Evolutionary conservation across 2,888 invertebrate species (phyloP).

Genomic region (Pediacus dermestoides): DNA sequence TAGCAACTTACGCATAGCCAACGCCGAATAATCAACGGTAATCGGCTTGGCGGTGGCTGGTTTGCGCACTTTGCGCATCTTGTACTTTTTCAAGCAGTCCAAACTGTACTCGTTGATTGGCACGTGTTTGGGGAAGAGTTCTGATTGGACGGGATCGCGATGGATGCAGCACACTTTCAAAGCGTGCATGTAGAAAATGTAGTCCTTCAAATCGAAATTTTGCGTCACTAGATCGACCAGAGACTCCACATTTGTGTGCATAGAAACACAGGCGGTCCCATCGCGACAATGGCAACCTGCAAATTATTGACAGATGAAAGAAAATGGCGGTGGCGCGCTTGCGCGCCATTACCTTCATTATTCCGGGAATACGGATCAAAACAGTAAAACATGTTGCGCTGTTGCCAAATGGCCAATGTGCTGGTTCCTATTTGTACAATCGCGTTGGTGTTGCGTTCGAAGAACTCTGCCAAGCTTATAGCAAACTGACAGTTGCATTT

Average conservation of each 20-base stretch:
- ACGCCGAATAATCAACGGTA: constrained; percentile 34
- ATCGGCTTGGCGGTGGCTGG: constrained; percentile 41
- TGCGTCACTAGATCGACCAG: constrained; percentile 54
- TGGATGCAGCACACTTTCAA: constrained; percentile 58
- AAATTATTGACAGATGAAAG: not conserved
- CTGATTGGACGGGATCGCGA: constrained; percentile 40
- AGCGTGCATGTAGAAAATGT: constrained; percentile 58
- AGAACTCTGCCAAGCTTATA: constrained; percentile 54
- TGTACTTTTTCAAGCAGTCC: constrained; percentile 40
- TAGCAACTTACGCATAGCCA: constrained; percentile 37
- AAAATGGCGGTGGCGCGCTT: not conserved
- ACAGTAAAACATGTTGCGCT: constrained; percentile 60
- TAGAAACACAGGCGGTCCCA: constrained; percentile 59
- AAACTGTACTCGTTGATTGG: constrained; percentile 40
- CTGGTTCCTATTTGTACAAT: constrained; percentile 60
- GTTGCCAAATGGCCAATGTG: constrained; percentile 60
- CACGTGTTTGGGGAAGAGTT: constrained; percentile 38
- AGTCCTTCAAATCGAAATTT: constrained; percentile 53
- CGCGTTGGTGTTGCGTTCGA: constrained; percentile 50
- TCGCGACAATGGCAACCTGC: constrained; percentile 49
- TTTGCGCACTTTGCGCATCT: constrained; percentile 39
- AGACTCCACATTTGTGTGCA: constrained; percentile 59
- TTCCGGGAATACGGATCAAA: constrained; percentile 66
- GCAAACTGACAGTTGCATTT: constrained; percentile 54
- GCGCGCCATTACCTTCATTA: constrained; percentile 48